Evolutionary conservation across 2,797 vertebrate genomes (phyloP), one percentile per base, ranked within the genome.

Genomic region (Coracias cyanogaster): DNA sequence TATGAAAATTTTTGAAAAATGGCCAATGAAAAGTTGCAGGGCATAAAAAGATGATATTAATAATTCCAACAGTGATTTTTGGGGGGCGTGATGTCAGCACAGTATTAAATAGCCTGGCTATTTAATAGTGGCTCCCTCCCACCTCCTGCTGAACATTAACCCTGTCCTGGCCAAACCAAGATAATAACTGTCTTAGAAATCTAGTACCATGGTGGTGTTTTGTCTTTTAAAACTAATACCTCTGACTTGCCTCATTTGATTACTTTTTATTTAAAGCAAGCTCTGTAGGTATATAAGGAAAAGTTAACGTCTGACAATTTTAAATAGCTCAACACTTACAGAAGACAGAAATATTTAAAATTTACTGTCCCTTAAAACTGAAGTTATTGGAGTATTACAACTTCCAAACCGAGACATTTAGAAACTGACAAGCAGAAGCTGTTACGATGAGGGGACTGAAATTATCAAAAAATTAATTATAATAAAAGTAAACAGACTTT

Each of bases 141-240:
- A 37, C 9, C 37, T 37, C 37, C 37, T 37, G 37, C 37, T 37
- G 37, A 37, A 37, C 37, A 37, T 37, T 37, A 37, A 37, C 37
- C 37, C 37, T 37, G 37, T 37, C 37, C 37, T 37, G 37, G 37
- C 37, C 37, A 37, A 37, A 37, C 37, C 37, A 37, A 37, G 37
- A 37, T 37, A 37, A 37, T 37, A 37, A 37, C 8, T 31, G 83
- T 18, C 55, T 62, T 62, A 54, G 26, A 82, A 79, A 82, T 41
- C 22, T 37, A 15, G 25, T 49, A 84, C 15, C 10, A 21, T 0
- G 33, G 3, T 3, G 24, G 1, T 61, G 8, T 0, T 25, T 60
- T 46, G 15, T 33, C 25, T 37, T 35, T 8, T 35, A 6, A 45
- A 79, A 71, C 16, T 48, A 65, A 62, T 69, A 43, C 10, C 4